Conservation (phyloP, 2,797 vertebrate genomes). For the Vipera ursinii region DNA sequence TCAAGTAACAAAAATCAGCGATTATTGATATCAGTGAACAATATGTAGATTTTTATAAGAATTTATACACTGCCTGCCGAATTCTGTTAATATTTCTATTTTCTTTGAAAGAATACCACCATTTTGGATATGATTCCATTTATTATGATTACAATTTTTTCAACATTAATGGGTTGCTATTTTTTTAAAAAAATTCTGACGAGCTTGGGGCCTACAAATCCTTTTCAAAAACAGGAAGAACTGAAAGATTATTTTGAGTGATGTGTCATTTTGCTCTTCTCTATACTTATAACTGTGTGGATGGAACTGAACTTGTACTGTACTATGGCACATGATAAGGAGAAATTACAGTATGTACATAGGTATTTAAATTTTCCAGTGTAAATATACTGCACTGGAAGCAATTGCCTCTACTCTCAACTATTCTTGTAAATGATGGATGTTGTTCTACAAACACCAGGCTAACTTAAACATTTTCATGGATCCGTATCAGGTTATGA, state of each 20-base stretch:
- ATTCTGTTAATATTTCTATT: neutral
- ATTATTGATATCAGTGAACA: neutral
- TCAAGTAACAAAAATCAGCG: constrained; percentile 4
- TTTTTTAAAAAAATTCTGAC: neutral
- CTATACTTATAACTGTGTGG: neutral
- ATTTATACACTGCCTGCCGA: neutral
- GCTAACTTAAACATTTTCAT: neutral
- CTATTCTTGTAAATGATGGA: neutral
- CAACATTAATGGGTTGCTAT: neutral
- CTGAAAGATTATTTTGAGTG: neutral
- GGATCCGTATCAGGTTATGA: neutral
- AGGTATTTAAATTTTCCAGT: neutral
- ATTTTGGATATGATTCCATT: constrained; percentile 6
- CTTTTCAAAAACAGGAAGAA: neutral
- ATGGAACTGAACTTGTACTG: neutral
- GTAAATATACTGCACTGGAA: neutral
- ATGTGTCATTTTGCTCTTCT: neutral
- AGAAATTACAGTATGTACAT: neutral
- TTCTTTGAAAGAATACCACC: neutral
- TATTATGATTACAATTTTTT: neutral
- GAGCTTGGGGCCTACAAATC: neutral
- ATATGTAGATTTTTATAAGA: neutral
- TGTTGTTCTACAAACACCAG: neutral
- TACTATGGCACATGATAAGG: neutral
- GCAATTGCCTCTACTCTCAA: neutral